Base-by-base conservation (phyloP, 2,113 vertebrate genomes). In the Clarias gariepinus region DNA sequence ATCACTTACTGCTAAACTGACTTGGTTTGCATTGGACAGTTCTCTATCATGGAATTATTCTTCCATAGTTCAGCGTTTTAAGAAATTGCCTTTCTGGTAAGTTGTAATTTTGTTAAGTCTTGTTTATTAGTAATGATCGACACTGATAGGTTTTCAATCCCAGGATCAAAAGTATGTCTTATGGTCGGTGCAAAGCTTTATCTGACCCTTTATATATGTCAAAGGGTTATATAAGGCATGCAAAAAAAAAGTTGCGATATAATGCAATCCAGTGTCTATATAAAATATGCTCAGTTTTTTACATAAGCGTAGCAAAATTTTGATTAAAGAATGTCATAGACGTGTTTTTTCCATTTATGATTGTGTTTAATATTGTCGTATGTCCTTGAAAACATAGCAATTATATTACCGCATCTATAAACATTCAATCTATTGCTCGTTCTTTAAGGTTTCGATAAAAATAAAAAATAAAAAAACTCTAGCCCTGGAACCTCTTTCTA, bases 21-120 rank as follows among this genome's bases (percentile, higher is more conserved):
- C 90, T 93, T 90, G 82, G 86, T 88, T 89, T 90, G 91, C 90
- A 84, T 90, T 87, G 90, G 91, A 89, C 93, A 92, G 89, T 86
- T 87, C 86, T 85, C 76, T 23, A 88, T 60, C 84, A 55, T 86
- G 68, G 81, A 88, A 86, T 63, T 87, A 28, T 71, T 83, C 77
- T 60, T 57, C 82, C 55, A 69, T 60, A 33, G 78, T 88, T 91
- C 47, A 25, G 64, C 69, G 36, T 69, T 61, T 71, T 85, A 64
- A 57, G 92, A 86, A 92, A 93, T 90, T 86, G 53, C 84, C 86
- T 58, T 80, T 92, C 91, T 81, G 95, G 95, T 96, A 95, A 96
- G 96, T 93, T 90, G 12, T 23, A 21, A 58, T 57, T 78, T 55
- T 78, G 33, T 81, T 64, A 11, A 18, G 66, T 53, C 25, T 82